Percentiles rank a stretch among this genome's conserved stretches.
Evolutionary conservation across 2,113 vertebrate genomes (phyloP).

Genomic region (Marmota monax): DNA sequence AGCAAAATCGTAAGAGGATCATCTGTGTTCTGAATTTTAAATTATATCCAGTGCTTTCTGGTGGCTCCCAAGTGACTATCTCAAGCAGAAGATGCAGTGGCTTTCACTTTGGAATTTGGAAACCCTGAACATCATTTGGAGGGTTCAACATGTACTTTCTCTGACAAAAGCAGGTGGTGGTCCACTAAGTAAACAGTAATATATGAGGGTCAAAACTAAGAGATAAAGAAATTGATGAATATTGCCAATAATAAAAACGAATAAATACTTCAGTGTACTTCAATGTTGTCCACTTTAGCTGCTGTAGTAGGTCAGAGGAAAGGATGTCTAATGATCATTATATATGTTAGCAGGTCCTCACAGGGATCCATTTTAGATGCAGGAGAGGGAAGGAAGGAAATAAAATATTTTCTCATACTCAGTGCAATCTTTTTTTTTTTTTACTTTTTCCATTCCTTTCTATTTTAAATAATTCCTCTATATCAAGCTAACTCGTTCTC

Average conservation of each 20-base stretch:
- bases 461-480: neutral
- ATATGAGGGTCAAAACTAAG: neutral
- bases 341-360: neutral
- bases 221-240: neutral
- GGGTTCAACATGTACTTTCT: neutral
- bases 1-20: neutral
- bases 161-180: neutral
- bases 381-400: neutral
- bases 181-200: neutral
- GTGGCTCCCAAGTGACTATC: neutral
- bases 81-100: neutral
- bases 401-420: neutral
- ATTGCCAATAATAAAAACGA: neutral
- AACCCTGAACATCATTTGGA: neutral
- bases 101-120: neutral
- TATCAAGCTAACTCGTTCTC: neutral
- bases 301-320: neutral
- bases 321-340: neutral
- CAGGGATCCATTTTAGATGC: neutral
- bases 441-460: neutral
- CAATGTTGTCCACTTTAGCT: neutral
- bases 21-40: neutral
- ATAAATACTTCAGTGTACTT: neutral
- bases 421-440: neutral
- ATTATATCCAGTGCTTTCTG: neutral